These are phyloP conservation scores for Sinocyclocheilus rhinocerous DNA, from an alignment of 2,113 vertebrate species.

Conservation along the genomic window DNA sequence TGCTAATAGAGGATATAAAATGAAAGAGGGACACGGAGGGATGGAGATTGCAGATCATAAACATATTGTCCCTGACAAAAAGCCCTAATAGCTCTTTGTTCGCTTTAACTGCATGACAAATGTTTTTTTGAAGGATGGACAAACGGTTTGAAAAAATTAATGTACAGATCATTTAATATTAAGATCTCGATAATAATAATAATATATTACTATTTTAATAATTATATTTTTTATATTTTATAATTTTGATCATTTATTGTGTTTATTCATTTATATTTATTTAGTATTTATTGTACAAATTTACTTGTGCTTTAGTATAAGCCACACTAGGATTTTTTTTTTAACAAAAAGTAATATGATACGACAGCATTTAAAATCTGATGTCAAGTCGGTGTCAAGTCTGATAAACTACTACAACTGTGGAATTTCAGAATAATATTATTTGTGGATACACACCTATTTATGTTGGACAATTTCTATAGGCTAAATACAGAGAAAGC, in stretches of 20 bases:
- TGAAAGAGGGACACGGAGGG: slow-evolving; percentile 74
- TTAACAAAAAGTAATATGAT: neutral
- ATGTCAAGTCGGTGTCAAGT: neutral
- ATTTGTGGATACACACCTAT: slow-evolving; percentile 7
- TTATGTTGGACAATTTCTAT: slow-evolving; percentile 20
- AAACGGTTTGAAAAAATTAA: neutral
- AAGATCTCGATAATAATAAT: too few relatives aligned
- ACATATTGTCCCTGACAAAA: slow-evolving; percentile 44
- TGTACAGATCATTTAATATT: too few relatives aligned
- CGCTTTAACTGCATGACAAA: slow-evolving; percentile 32
- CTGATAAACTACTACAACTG: slow-evolving; percentile 17
- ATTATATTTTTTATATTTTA: too few relatives aligned
- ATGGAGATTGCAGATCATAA: slow-evolving; percentile 69
- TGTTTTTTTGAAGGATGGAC: slow-evolving; percentile 48
- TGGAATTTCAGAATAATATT: slow-evolving; percentile 42
- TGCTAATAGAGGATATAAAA: slow-evolving; percentile 81
- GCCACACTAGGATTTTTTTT: too few relatives aligned
- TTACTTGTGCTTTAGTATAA: too few relatives aligned
- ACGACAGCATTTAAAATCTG: slow-evolving; percentile 34
- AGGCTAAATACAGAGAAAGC: neutral
- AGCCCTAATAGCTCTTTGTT: slow-evolving; percentile 41
- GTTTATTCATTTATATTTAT: too few relatives aligned
- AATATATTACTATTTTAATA: too few relatives aligned
- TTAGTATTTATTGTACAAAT: too few relatives aligned
- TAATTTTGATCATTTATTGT: too few relatives aligned